phyloP scores from a whole-genome alignment of 1,140 invertebrate genomes.

The Drosophila nannoptera region DNA sequence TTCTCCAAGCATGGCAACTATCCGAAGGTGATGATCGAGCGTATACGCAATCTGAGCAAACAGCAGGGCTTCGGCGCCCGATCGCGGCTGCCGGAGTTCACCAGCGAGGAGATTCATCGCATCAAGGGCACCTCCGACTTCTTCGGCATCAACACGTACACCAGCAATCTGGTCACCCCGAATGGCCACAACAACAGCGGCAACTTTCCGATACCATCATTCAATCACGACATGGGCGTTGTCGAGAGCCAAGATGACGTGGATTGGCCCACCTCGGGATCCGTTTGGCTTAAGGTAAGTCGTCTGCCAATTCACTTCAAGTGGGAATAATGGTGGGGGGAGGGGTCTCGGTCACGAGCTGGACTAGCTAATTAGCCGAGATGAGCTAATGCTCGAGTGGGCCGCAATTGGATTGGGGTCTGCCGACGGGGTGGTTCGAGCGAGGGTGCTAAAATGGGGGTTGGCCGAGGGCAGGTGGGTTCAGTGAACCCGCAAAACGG shows the following conservation, averaged over 20 bases:
- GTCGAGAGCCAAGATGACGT: slow-evolving; percentile 77
- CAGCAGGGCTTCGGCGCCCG: slow-evolving; percentile 80
- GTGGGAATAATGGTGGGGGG: neutral
- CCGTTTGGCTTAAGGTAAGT: slow-evolving; percentile 81
- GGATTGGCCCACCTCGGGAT: slow-evolving; percentile 79
- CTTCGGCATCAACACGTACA: slow-evolving; percentile 83
- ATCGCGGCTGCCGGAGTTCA: slow-evolving; percentile 83
- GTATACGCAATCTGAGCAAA: slow-evolving; percentile 81
- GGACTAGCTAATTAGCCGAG: slow-evolving; percentile 30
- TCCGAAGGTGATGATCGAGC: slow-evolving; percentile 82
- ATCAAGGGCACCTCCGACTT: slow-evolving; percentile 83
- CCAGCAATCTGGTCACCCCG: slow-evolving; percentile 78
- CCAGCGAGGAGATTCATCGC: slow-evolving; percentile 81
- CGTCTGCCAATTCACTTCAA: slow-evolving; percentile 5
- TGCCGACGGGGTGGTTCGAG: too few species aligned
- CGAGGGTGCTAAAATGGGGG: too few species aligned
- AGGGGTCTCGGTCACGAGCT: neutral
- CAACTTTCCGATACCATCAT: slow-evolving; percentile 79
- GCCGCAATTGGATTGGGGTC: slow-evolving; percentile 32
- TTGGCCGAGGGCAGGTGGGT: slow-evolving; percentile 28
- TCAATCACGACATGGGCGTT: slow-evolving; percentile 80
- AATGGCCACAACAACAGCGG: slow-evolving; percentile 79
- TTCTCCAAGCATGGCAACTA: slow-evolving; percentile 83
- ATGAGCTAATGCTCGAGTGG: slow-evolving; percentile 35
- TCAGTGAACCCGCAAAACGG: slow-evolving; percentile 28